Base-by-base conservation (phyloP, 1,140 invertebrate genomes). In the Zaprionus ghesquierei region DNA sequence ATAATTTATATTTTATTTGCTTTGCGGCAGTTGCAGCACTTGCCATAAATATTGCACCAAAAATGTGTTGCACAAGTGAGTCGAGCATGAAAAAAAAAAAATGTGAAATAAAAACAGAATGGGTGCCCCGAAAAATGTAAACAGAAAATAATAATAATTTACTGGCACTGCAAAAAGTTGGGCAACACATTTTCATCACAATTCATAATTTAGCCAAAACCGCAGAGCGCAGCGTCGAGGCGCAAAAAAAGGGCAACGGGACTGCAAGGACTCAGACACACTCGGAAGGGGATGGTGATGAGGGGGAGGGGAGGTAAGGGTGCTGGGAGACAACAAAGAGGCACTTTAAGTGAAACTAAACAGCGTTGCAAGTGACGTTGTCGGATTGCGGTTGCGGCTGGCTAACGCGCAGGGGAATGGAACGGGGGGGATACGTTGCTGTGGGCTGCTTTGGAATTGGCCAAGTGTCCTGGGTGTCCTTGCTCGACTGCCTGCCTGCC, bases 321-420 rank as follows among this genome's bases (percentile, higher is more conserved):
- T 13, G 53, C 31, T 23, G 54, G 9, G 44, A 61, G 55, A 41
- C 33, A 53, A 72, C 62, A 86, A 86, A 81, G 82, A 81, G 82
- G 79, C 76, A 87, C 82, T 86, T 79, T 87, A 86, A 86, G 82
- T 86, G 82, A 86, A 86, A 86, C 82, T 86, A 87, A 86, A 86
- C 82, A 87, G 82, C 82, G 75, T 81, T 86, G 82, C 78, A 81
- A 86, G 82, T 86, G 82, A 87, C 82, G 79, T 75, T 87, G 78
- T 86, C 82, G 75, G 82, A 81, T 86, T 87, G 82, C 62, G 82
- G 82, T 79, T 74, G 62, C 58, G 33, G 9, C 56, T 29, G 56
- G 72, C 60, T 53, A 51, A 41, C n/a, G 1, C 31, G 55, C 12
- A 18, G 15, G 18, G 51, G 38, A 2, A 5, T 1, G 18, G 6